A percentile compares a stretch with the other conserved stretches of the same genome.
These are phyloP conservation scores for Macrochelys suwanniensis DNA, from an alignment of 2,797 vertebrate genomes.

Conservation along the genomic window DNA sequence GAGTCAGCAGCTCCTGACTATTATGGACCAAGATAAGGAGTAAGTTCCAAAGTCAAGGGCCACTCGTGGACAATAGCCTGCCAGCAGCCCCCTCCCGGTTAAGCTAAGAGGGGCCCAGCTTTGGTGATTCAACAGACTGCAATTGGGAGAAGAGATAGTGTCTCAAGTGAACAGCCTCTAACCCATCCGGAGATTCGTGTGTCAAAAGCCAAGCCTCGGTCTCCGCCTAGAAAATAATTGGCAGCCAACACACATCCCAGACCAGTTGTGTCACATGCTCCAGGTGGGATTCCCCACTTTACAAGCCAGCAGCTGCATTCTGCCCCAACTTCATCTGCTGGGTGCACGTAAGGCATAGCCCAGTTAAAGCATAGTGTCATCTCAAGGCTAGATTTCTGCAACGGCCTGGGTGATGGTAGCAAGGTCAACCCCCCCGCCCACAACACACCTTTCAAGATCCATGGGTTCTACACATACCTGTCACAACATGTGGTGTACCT, in stretches of 20 bases:
- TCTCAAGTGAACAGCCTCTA: background rate
- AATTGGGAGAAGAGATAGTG: background rate
- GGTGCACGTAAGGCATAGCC: background rate
- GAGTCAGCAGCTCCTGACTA: background rate
- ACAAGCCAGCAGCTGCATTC: background rate
- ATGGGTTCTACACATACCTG: too few relatives aligned
- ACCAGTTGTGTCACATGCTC: background rate
- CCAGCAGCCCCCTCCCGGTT: background rate
- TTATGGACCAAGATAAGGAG: background rate
- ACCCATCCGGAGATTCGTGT: background rate
- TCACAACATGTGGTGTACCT: too few relatives aligned
- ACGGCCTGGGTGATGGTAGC: background rate
- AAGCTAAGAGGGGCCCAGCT: background rate
- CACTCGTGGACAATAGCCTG: background rate
- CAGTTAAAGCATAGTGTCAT: background rate
- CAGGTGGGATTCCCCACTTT: background rate
- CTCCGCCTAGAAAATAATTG: background rate
- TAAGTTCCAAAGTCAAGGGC: background rate
- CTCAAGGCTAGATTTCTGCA: background rate
- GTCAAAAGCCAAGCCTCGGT: background rate
- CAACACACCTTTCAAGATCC: too few relatives aligned
- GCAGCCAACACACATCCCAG: background rate
- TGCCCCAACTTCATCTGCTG: background rate
- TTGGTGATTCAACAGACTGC: background rate
- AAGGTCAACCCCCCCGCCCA: too few relatives aligned